phyloP scores from a whole-genome alignment of 2,113 vertebrate species.

The Ptilonorhynchus violaceus region DNA sequence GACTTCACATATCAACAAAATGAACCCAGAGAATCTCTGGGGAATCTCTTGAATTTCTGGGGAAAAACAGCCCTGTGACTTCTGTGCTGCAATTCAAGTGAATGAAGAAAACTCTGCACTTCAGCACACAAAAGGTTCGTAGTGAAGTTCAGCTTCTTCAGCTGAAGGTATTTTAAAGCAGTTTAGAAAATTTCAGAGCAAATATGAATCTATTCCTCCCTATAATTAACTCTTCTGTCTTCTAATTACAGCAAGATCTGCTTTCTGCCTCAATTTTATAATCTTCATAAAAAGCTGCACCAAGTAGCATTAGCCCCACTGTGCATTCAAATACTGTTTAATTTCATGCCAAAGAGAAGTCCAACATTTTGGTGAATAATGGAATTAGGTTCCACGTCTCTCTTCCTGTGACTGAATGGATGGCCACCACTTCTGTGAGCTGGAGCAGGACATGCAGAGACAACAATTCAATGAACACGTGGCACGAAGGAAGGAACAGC shows the following conservation, averaged over 20 bases:
- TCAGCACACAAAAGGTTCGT: background rate
- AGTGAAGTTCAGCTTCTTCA: background rate
- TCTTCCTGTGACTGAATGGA: background rate
- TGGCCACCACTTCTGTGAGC: rapidly evolving
- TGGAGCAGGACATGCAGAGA: background rate
- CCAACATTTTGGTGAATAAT: background rate
- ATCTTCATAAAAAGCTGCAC: background rate
- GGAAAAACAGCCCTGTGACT: background rate
- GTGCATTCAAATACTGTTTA: background rate
- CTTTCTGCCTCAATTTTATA: background rate
- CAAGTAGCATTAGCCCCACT: background rate
- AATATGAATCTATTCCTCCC: background rate
- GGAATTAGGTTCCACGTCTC: background rate
- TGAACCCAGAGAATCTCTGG: background rate
- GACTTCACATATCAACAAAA: background rate
- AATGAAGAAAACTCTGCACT: background rate
- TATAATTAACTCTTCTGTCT: background rate
- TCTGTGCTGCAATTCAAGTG: background rate
- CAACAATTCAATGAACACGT: background rate
- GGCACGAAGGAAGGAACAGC: background rate
- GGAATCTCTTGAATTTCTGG: background rate
- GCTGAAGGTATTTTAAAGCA: background rate
- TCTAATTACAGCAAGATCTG: background rate
- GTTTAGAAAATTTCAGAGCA: background rate
- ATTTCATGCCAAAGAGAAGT: background rate